Conservation (phyloP, 2,797 vertebrate species). For the Acrossocheilus wenchowensis region DNA sequence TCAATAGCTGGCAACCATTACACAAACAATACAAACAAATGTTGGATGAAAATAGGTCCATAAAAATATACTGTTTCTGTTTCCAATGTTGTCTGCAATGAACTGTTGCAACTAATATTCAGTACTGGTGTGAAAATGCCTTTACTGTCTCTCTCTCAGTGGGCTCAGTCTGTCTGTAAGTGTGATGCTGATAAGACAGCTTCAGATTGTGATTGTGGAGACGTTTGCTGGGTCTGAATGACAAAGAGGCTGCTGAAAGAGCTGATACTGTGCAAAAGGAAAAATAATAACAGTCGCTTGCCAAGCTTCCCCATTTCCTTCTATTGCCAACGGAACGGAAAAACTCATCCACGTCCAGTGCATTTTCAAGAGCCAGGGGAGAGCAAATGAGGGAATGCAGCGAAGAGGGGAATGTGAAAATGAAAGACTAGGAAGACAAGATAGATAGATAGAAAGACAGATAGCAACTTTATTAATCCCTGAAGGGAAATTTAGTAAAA, state of each 20-base stretch:
- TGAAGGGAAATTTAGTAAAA: conserved; percentile 19
- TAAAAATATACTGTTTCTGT: neutral
- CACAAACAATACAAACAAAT: neutral
- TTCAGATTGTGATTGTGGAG: conserved; percentile 59
- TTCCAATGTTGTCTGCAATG: neutral
- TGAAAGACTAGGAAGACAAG: conserved; percentile 42
- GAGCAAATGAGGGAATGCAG: conserved; percentile 57
- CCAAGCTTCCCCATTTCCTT: conserved; percentile 71
- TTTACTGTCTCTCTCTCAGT: neutral
- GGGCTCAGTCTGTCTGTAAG: conserved; percentile 21
- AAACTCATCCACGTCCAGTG: conserved; percentile 74
- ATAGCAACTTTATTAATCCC: conserved; percentile 20
- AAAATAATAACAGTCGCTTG: conserved; percentile 76
- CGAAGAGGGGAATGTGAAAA: conserved; percentile 67
- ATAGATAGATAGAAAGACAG: conserved; percentile 30
- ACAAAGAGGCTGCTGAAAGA: conserved; percentile 73
- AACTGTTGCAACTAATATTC: neutral
- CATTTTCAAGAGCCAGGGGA: conserved; percentile 66
- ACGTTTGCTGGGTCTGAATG: conserved; percentile 62
- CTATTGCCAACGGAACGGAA: conserved; percentile 75
- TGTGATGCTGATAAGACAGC: conserved; percentile 62
- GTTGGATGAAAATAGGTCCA: neutral
- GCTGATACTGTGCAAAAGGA: conserved; percentile 74
- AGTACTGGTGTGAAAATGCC: neutral
- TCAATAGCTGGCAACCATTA: neutral